A percentile compares a stretch with the other conserved stretches of the same genome.
Conservation (phyloP, 37 sponge, comb jelly and placozoan genomes). For the Haliclona indistincta region DNA sequence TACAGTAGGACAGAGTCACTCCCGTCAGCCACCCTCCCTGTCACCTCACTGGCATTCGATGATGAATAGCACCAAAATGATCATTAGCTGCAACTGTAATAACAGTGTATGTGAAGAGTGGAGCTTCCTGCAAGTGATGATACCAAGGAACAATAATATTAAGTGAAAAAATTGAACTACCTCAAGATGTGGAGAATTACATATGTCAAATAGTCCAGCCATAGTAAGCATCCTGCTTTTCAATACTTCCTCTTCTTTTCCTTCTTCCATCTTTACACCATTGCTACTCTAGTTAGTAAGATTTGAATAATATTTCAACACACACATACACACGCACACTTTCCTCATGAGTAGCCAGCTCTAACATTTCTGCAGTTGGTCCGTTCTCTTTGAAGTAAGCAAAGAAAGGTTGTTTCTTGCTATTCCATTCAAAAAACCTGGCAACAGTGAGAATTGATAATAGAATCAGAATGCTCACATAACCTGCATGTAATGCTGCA, state of each 20-base stretch:
- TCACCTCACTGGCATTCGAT: constrained; percentile 79
- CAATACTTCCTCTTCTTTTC: neutral
- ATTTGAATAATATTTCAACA: too few relatives aligned
- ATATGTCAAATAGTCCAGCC: constrained; percentile 89
- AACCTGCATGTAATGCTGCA: too few relatives aligned
- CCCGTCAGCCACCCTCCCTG: neutral
- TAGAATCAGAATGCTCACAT: too few relatives aligned
- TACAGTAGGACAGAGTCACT: neutral
- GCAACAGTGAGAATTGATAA: neutral
- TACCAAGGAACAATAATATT: neutral
- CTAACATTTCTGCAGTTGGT: constrained; percentile 27
- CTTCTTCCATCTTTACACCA: neutral
- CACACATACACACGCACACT: too few relatives aligned
- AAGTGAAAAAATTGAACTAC: neutral
- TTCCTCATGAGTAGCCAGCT: neutral
- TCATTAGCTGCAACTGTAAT: constrained; percentile 85
- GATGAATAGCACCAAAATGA: constrained; percentile 67
- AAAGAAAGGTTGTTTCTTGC: constrained; percentile 77
- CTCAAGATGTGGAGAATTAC: constrained; percentile 32
- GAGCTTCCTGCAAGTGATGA: constrained; percentile 31
- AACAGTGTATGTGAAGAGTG: constrained; percentile 78
- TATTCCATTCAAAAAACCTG: constrained; percentile 83
- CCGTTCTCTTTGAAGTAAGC: constrained; percentile 50
- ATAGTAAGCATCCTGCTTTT: constrained; percentile 73
- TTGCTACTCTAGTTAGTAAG: neutral